Base-by-base conservation (phyloP, 2,113 vertebrate species). In the Oreochromis spilurus region DNA sequence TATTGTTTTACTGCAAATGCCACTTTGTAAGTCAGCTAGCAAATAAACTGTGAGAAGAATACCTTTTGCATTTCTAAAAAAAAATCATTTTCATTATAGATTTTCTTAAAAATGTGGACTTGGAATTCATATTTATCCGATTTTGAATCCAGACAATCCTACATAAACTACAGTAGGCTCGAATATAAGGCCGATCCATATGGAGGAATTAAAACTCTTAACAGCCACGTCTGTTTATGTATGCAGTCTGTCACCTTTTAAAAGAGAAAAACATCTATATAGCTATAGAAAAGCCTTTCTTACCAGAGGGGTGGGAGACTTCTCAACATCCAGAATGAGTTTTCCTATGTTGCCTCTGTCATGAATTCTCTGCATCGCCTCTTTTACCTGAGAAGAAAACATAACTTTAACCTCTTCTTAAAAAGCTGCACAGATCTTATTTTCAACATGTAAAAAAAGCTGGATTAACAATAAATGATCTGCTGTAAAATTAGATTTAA, bases 341-440 rank as follows among this genome's bases (percentile, higher is more conserved):
- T 99, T 99, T 88, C 99, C 99, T 79, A 99, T 97, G 95, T 99
- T 99, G 36, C 98, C 99, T 96, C 99, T 96, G 96, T 99, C 99
- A 5, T 99, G 98, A 93, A 99, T 99, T 95, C 99, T 97, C 96
- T 99, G 99, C 99, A 99, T 99, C 82, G 99, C 99, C 83, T 99
- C 99, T 93, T 99, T 99, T 54, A 99, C 99, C 99, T 99, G 95
- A 24, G 87, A 79, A 86, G 88, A 80, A 86, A 45, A 87, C 40
- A 91, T 13, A 89, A 62, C 10, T 70, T 57, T 2, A 58, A 72
- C 4, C 55, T 9, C 14, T 19, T 82, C 50, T 80, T 21, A 85
- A 53, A 13, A 83, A 80, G 29, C 19, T 21, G 1, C 45, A 52
- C 72, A 34, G 26, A 52, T 31, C 10, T 77, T 52, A 52, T 19